phyloP scores from a whole-genome alignment of 1,140 invertebrate species.

The Drosophila nikananu region DNA sequence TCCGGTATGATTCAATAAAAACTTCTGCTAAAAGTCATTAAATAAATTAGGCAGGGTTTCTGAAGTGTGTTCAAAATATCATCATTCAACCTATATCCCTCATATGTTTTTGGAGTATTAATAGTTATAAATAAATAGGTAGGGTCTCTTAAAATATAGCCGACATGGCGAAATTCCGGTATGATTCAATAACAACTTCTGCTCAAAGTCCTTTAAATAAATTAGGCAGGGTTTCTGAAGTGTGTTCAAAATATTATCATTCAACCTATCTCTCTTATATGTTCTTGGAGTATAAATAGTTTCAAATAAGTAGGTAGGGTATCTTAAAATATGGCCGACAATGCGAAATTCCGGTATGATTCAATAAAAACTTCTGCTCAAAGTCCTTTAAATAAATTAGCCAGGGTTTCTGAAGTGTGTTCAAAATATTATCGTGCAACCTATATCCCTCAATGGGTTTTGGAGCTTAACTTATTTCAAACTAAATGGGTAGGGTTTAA shows the following conservation, averaged over 20 bases:
- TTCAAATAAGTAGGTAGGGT: too few relatives aligned
- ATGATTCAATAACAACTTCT: neutral
- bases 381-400: too few relatives aligned
- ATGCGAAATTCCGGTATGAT: too few relatives aligned
- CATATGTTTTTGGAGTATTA: neutral
- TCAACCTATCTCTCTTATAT: too few relatives aligned
- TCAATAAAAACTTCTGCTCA: too few relatives aligned
- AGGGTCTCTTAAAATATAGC: too few relatives aligned
- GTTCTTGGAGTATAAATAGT: too few relatives aligned
- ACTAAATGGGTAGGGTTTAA: neutral
- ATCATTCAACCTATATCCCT: neutral
- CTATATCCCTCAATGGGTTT: neutral
- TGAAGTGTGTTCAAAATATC: neutral
- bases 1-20: neutral
- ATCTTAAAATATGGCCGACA: too few relatives aligned
- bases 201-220: neutral
- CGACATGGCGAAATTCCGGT: neutral
- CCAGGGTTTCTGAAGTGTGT: neutral
- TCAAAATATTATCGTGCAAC: neutral
- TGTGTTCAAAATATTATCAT: too few relatives aligned
- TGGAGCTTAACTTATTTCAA: neutral
- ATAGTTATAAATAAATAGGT: neutral
- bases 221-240: neutral
- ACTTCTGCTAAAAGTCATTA: neutral
- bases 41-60: neutral